Base-by-base conservation (phyloP, 2,888 invertebrate genomes). In the Caenorhabditis macrosperma region DNA sequence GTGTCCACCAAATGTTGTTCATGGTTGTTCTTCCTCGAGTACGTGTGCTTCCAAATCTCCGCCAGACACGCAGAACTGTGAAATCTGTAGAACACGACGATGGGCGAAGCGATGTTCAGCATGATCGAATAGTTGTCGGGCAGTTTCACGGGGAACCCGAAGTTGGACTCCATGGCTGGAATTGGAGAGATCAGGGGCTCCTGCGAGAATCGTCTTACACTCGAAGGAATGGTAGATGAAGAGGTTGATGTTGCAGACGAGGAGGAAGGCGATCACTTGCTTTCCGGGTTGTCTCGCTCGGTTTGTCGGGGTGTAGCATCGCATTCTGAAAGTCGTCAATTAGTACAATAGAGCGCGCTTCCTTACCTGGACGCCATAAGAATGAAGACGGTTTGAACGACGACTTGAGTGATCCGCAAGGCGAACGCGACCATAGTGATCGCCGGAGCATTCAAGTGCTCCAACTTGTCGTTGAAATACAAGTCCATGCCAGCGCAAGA, bases 211-310 rank as follows among this genome's bases (percentile, higher is more conserved):
- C 10, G n/a, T 5, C 63, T 64, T 50, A 75, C 78, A 63, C 72
- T 83, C 83, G 59, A 75, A 83, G 2, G 81, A 82, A 35, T 81
- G 78, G 61, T 88, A 89, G 59, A 88, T 80, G 74, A 88, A 89
- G 9, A 89, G 82, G 2, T 88, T 87, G 35, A 88, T 82, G 61
- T 89, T 89, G 35, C 87, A 85, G 17, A 89, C 84, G 5, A 88
- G 78, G 3, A 89, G 82, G 64, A 89, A 89, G 0, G 89, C 90
- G 54, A 89, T 86, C n/a, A 86, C 81, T 63, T 89, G 89, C 77
- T 90, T 90, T 24, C 89, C 89, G 7, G 85, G 84, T 48, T 85
- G 82, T 10, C 41, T 55, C 15, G 68, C 41, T 10, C 52, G 59
- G 17, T 67, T 76, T 0, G 57, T 17, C 15, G 71, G 38, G 12